phyloP scores from a whole-genome alignment of 2,888 invertebrate species.

The Rhagonycha lutea region DNA sequence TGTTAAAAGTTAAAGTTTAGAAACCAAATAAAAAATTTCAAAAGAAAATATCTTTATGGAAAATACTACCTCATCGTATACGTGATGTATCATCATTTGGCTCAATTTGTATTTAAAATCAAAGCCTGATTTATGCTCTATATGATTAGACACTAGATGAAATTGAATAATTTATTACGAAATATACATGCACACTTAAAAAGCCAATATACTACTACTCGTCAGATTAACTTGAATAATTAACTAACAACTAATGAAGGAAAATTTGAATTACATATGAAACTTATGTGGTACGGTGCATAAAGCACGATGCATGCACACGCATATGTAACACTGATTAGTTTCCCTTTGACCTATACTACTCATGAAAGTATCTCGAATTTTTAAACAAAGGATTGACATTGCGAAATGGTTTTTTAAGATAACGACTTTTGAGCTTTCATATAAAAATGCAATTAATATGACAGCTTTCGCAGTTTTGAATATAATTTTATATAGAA shows the following conservation, averaged over 20 bases:
- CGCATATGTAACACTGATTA: slow-evolving; percentile 35
- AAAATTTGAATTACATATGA: slow-evolving; percentile 22
- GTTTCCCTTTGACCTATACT: slow-evolving; percentile 24
- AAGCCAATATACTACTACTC: slow-evolving; percentile 22
- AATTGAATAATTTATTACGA: not conserved
- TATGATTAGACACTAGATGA: not conserved
- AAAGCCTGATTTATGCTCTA: not conserved
- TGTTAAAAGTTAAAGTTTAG: too few species aligned
- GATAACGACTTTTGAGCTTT: not conserved
- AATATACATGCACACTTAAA: slow-evolving; percentile 16
- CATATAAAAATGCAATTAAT: not conserved
- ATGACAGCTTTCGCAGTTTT: not conserved
- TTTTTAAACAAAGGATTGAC: not conserved
- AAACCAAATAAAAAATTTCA: too few species aligned
- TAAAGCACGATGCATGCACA: slow-evolving; percentile 23
- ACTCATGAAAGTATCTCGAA: not conserved
- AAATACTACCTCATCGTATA: not conserved
- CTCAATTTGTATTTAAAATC: not conserved
- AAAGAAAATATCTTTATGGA: too few species aligned
- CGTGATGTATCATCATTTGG: not conserved
- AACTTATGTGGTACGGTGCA: slow-evolving; percentile 12
- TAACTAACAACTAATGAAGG: slow-evolving; percentile 24
- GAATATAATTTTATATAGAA: not conserved
- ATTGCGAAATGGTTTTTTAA: not conserved
- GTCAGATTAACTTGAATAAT: slow-evolving; percentile 23